Conservation (phyloP, 1,140 invertebrate species). For the Carcinoscorpius rotundicauda region DNA sequence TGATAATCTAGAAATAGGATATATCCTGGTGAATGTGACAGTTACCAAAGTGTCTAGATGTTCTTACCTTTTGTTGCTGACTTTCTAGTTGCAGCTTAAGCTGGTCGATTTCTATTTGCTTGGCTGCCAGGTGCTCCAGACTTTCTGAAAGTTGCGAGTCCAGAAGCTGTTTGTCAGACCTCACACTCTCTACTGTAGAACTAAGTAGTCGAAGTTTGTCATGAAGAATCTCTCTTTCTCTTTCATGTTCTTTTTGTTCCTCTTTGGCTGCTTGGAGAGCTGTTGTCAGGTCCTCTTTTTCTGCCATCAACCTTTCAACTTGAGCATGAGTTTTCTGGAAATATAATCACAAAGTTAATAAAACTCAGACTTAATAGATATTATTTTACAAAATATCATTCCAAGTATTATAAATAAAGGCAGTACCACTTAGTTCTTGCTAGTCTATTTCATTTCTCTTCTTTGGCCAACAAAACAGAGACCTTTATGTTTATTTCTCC, state of each 20-base stretch:
- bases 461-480: too few relatives aligned
- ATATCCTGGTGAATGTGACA: too few relatives aligned
- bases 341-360: neutral
- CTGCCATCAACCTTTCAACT: constrained; percentile 53
- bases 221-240: constrained; percentile 39
- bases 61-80: constrained; percentile 45
- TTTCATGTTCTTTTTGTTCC: constrained; percentile 31
- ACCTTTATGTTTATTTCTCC: too few relatives aligned
- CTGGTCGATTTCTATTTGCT: constrained; percentile 59
- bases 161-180: constrained; percentile 53
- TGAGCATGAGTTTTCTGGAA: constrained; percentile 62
- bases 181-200: constrained; percentile 51
- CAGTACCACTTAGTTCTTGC: too few relatives aligned
- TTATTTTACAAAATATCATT: too few relatives aligned
- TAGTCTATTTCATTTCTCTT: too few relatives aligned
- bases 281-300: constrained; percentile 59
- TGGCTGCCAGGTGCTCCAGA: constrained; percentile 48
- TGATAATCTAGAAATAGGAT: too few relatives aligned
- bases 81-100: constrained; percentile 63
- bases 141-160: constrained; percentile 55
- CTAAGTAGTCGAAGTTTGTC: constrained; percentile 45
- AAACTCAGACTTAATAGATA: too few relatives aligned
- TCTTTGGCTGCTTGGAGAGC: constrained; percentile 43
- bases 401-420: too few relatives aligned
- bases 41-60: too few relatives aligned